These are phyloP conservation scores for Heliconius nattereri DNA, from an alignment of 1,140 invertebrate species.

Conservation along the genomic window DNA sequence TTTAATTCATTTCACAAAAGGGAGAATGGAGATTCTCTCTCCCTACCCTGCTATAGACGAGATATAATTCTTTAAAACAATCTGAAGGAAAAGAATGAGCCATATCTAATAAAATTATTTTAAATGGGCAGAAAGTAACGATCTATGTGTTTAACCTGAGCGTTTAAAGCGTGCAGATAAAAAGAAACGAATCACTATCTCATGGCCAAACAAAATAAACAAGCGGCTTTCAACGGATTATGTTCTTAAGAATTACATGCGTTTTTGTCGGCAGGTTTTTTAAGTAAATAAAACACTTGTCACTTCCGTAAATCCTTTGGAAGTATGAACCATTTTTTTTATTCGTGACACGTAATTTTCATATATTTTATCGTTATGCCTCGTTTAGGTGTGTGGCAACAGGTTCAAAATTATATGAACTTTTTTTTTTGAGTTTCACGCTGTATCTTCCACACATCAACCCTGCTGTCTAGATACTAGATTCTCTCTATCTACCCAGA, in stretches of 20 bases:
- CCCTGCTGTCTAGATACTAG: no score
- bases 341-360: neutral
- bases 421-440: neutral
- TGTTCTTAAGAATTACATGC: constrained; percentile 68
- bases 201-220: constrained; percentile 55
- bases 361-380: neutral
- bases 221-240: constrained; percentile 60
- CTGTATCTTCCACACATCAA: neutral
- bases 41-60: no score
- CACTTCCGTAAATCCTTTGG: constrained; percentile 31
- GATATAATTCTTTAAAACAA: no score
- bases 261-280: constrained; percentile 52
- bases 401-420: no score
- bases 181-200: neutral
- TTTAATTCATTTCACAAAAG: no score
- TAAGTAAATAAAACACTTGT: constrained; percentile 53
- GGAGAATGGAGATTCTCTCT: no score
- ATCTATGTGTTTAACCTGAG: no score
- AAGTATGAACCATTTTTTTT: constrained; percentile 17
- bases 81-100: no score
- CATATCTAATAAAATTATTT: no score
- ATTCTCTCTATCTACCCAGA: no score
- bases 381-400: neutral
- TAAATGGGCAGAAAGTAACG: no score
- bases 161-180: neutral